These are phyloP conservation scores for Kryptopterus vitreolus DNA, from an alignment of 2,797 vertebrate species.

Conservation along the genomic window DNA sequence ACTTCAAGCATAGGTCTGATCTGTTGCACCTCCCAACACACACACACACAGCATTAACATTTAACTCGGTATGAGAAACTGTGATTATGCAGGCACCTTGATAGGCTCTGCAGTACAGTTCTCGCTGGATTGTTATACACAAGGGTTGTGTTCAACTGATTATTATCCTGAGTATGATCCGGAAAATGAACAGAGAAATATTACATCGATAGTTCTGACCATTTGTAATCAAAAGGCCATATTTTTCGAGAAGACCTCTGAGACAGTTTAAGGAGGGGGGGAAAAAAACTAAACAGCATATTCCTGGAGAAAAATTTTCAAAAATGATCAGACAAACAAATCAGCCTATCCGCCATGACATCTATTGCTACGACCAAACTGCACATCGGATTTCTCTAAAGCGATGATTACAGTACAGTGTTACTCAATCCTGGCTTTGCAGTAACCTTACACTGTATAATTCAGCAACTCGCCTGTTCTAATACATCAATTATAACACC, in stretches of 20 bases:
- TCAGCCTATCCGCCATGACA: not conserved
- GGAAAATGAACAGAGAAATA: not conserved
- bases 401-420: not conserved
- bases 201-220: not conserved
- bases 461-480: not conserved
- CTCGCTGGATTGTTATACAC: not conserved
- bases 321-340: not conserved
- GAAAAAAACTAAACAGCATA: too few species aligned
- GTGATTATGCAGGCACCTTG: conserved; percentile 54
- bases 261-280: too few species aligned
- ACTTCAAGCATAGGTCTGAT: conserved; percentile 71
- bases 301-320: not conserved
- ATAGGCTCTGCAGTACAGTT: conserved; percentile 32
- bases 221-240: not conserved
- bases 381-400: not conserved
- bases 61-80: conserved; percentile 62
- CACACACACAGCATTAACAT: conserved; percentile 61
- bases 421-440: not conserved
- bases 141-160: not conserved
- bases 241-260: not conserved
- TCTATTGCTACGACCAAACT: not conserved
- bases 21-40: conserved; percentile 58
- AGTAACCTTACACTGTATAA: conserved; percentile 12
- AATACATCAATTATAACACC: not conserved
- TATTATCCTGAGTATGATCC: not conserved